These are phyloP conservation scores for Ostrea denselamellosa DNA, from an alignment of 1,140 invertebrate species.

Conservation along the genomic window DNA sequence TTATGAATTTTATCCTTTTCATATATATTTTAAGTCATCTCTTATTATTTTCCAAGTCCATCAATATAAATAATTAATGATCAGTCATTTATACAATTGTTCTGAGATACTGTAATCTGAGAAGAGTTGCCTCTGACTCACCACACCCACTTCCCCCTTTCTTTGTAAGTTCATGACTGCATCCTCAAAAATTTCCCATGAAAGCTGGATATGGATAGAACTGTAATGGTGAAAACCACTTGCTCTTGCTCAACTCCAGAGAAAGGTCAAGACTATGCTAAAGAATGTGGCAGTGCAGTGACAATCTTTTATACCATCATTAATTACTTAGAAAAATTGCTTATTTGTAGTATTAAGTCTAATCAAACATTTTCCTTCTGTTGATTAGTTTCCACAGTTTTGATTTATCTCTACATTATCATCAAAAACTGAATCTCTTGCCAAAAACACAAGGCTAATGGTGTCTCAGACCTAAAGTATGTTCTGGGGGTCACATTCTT, in stretches of 20 bases:
- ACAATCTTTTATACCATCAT: background rate
- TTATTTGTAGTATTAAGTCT: background rate
- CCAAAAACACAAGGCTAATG: background rate
- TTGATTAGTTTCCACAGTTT: background rate
- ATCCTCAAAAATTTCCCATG: too few relatives aligned
- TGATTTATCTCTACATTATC: slow-evolving; percentile 8
- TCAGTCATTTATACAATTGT: too few relatives aligned
- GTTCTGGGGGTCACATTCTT: background rate
- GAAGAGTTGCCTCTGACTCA: too few relatives aligned
- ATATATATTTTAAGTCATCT: too few relatives aligned
- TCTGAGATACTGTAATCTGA: too few relatives aligned
- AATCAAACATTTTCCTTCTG: background rate
- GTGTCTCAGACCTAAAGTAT: background rate
- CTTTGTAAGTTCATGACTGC: too few relatives aligned
- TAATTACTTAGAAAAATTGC: slow-evolving; percentile 15
- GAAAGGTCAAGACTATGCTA: background rate
- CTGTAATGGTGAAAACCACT: background rate
- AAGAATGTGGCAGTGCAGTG: background rate
- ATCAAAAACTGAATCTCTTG: background rate
- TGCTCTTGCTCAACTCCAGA: too few relatives aligned
- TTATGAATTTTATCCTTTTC: too few relatives aligned
- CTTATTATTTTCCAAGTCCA: too few relatives aligned
- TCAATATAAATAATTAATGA: too few relatives aligned
- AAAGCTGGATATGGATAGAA: background rate
- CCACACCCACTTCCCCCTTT: too few relatives aligned